A percentile compares a stretch with the other conserved stretches of the same genome.
phyloP scores from a whole-genome alignment of 1,140 invertebrate species.

The Helicoverpa armigera region DNA sequence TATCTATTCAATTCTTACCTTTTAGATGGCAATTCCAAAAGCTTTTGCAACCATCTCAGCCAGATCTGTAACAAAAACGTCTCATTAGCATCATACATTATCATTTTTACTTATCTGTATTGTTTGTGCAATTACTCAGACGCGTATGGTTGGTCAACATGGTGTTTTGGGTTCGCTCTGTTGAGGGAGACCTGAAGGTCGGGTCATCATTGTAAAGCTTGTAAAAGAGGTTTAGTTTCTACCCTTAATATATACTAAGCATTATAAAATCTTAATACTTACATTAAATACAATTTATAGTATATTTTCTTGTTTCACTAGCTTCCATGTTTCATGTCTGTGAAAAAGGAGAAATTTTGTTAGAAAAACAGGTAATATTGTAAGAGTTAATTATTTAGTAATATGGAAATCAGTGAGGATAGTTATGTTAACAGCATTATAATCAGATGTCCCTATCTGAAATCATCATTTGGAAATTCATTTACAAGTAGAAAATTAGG shows the following conservation, averaged over 20 bases:
- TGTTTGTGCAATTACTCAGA: constrained; percentile 63
- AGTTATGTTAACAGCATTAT: constrained; percentile 76
- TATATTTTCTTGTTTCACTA: too few species aligned
- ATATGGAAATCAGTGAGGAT: constrained; percentile 66
- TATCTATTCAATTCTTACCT: constrained; percentile 6
- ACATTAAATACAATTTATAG: background rate
- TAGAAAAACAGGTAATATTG: background rate
- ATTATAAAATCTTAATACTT: background rate
- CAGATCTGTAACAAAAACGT: background rate
- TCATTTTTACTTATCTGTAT: background rate
- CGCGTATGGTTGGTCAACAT: constrained; percentile 77
- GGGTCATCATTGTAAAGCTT: constrained; percentile 67
- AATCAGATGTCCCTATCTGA: constrained; percentile 83
- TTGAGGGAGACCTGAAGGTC: constrained; percentile 73
- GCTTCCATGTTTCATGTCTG: background rate
- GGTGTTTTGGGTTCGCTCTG: constrained; percentile 82
- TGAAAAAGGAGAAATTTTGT: background rate
- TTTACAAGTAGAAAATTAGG: background rate
- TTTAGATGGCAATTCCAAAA: background rate
- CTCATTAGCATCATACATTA: background rate
- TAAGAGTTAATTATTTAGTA: background rate
- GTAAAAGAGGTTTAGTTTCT: too few species aligned
- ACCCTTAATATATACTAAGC: too few species aligned
- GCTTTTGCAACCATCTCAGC: background rate
- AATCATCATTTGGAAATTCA: constrained; percentile 69